Base-by-base conservation (phyloP, 1,140 invertebrate species). In the Callitettix versicolor region DNA sequence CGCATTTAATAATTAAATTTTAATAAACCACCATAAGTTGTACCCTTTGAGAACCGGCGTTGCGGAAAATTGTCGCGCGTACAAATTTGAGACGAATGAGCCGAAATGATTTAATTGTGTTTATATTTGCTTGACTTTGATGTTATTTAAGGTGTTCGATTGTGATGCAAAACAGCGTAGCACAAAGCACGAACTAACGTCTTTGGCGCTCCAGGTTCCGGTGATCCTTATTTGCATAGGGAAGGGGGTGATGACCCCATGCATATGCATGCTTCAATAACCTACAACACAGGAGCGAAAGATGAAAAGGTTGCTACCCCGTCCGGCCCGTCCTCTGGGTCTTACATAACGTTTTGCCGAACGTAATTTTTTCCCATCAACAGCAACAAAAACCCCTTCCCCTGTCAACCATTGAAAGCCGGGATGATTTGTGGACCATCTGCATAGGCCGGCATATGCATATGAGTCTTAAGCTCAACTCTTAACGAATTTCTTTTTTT, bases 291-390 rank as follows among this genome's bases (percentile, higher is more conserved):
- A 26, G 46, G 43, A 22, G n/a, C 21, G 30, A 48, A 30, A 48
- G 30, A 30, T 48, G 26, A 30, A 48, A 44, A 44, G 42, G 42
- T 44, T 44, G 20, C 42, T 48, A 33, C 21, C 21, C 46, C 46
- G 22, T 48, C 26, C 30, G 21, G 46, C 46, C 46, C 46, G 26
- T 48, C 46, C 46, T 48, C 26, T 15, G 26, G 26, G 3, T 30
- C 26, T 30, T 30, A 30, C 26, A 30, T 30, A 30, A 30, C 9
- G 26, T 30, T 48, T 48, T 48, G 22, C 15, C 46, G 46, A 48
- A 48, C 46, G 46, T 48, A 48, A 48, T 48, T 48, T 48, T 48
- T 48, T 48, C 46, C 46, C 46, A 48, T 48, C 46, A 48, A 22
- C 46, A 9, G 22, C 21, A 15, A 24, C 20, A 48, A 30, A 30